phyloP scores from a whole-genome alignment of 1,140 invertebrate species.

The Platorchestia sp. region DNA sequence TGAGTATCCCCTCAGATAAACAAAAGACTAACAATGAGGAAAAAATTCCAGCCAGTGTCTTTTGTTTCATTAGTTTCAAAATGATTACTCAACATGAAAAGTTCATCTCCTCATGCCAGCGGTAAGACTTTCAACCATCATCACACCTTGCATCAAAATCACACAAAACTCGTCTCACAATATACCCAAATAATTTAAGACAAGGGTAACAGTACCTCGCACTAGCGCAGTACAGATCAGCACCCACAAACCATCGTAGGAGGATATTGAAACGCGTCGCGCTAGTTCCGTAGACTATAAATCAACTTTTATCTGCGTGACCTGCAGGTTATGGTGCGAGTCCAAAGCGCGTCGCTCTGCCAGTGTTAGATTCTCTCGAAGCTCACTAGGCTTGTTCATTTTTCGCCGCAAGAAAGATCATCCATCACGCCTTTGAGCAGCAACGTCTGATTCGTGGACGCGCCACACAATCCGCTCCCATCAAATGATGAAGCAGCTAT shows the following conservation, averaged over 20 bases:
- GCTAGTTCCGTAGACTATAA: conserved; percentile 41
- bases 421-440: not conserved
- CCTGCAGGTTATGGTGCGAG: conserved; percentile 37
- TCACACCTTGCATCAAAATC: not conserved
- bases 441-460: not conserved
- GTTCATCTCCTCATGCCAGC: no score
- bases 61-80: no score
- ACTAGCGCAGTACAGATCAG: not conserved
- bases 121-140: no score
- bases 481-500: not conserved
- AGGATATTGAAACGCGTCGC: conserved; percentile 50
- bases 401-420: conserved; percentile 25
- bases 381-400: conserved; percentile 35
- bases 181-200: no score
- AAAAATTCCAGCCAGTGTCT: no score
- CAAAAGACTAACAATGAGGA: no score
- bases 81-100: no score
- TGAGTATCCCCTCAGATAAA: not conserved
- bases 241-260: not conserved
- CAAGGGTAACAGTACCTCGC: not conserved
- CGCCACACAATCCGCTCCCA: not conserved
- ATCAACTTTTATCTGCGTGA: conserved; percentile 49
- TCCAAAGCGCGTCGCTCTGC: conserved; percentile 12
- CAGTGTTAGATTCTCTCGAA: conserved; percentile 13
- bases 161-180: no score